Base-by-base conservation (phyloP, 2,113 vertebrate genomes). In the Lepisosteus osseus region DNA sequence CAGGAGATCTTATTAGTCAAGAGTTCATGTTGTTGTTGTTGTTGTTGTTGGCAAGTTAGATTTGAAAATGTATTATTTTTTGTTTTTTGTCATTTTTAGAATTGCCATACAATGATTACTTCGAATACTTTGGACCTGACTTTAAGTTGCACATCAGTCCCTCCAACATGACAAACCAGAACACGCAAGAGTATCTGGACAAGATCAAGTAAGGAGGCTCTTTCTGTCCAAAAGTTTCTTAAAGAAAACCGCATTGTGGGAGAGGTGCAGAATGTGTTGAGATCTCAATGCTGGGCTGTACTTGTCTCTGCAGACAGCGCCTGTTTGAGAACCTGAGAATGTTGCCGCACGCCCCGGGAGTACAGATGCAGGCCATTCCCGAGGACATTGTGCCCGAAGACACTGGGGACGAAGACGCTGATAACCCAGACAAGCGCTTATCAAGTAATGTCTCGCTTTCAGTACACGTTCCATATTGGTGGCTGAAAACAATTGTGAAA, bases 241-340 rank as follows among this genome's bases (percentile, higher is more conserved):
- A 1, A 29, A 0, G 29, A 29, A 29, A 29, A 29, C 29, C 29
- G 29, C 1, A 29, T 29, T 29, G 29, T 29, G 29, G 2, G 29
- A 29, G 29, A 29, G 29, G 2, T 29, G 29, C 29, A 29, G 29
- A 29, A 29, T 29, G 29, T 29, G 29, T 29, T 29, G 29, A 29
- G 29, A 29, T 29, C 29, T 29, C 1, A 29, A 29, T 29, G 29
- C 1, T 0, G 47, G 5, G 47, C 9, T 51, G 47, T 9, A 6
- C 47, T 51, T 51, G 47, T 7, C 72, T 9, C 6, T 80, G 3
- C 83, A 96, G 95, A 82, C 94, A 97, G 70, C 94, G 95, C 41
- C 88, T 98, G 64, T 97, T 96, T 92, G 96, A 98, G 87, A 97
- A 98, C 82, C 87, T 98, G 74, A 92, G 95, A 68, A 98, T 98